A percentile compares a stretch with the other conserved stretches of the same genome.
phyloP scores from a whole-genome alignment of 2,113 vertebrate species.

The Anser brachyrhynchus region DNA sequence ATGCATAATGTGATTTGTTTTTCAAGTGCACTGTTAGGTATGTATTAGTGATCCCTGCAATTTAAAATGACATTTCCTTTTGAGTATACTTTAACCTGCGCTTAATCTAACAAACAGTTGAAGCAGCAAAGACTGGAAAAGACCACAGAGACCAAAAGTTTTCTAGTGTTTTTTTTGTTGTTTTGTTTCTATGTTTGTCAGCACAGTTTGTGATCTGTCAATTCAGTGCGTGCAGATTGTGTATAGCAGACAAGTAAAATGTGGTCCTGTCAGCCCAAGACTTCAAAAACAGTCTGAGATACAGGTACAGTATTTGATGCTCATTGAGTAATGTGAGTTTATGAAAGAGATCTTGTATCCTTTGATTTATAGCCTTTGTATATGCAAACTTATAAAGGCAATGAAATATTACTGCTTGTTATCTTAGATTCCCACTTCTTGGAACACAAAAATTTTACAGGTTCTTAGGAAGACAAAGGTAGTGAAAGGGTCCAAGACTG shows the following conservation, averaged over 20 bases:
- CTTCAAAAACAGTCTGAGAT: neutral
- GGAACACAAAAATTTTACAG: slow-evolving; percentile 77
- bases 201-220: neutral
- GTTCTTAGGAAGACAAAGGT: slow-evolving; percentile 73
- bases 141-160: neutral
- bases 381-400: neutral
- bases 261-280: neutral
- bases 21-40: neutral
- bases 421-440: slow-evolving; percentile 66
- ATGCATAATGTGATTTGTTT: slow-evolving; percentile 28
- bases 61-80: slow-evolving; percentile 4
- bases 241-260: neutral
- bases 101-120: neutral
- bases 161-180: neutral
- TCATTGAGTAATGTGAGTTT: neutral
- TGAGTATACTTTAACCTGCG: neutral
- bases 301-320: neutral
- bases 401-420: neutral
- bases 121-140: neutral
- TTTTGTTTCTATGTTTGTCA: neutral
- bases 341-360: neutral
- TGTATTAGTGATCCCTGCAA: neutral
- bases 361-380: neutral
- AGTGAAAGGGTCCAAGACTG: slow-evolving; percentile 42
- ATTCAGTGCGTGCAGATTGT: neutral